These are phyloP conservation scores for Perca fluviatilis DNA, from an alignment of 2,113 vertebrate species.

Conservation along the genomic window DNA sequence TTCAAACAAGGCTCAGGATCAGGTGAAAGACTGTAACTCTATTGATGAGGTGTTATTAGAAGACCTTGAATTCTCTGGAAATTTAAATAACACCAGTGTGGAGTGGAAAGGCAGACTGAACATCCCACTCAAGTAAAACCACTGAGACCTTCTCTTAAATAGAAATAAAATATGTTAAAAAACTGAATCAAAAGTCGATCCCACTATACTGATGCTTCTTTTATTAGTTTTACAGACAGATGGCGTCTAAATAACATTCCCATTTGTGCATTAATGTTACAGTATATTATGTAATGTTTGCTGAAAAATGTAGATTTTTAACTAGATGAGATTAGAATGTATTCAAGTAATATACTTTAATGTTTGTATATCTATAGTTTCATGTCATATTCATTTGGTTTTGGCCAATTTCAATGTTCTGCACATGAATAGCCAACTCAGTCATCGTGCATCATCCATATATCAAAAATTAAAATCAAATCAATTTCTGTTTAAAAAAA, in stretches of 20 bases:
- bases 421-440: background rate
- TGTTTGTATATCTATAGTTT: background rate
- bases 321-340: background rate
- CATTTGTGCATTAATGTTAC: background rate
- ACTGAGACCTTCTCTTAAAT: background rate
- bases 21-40: slow-evolving; percentile 67
- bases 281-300: background rate
- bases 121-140: background rate
- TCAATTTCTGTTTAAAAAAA: background rate
- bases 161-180: background rate
- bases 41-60: slow-evolving; percentile 55
- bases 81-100: slow-evolving; percentile 58
- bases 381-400: background rate
- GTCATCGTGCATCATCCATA: background rate
- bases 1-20: slow-evolving; percentile 67
- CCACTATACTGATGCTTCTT: background rate
- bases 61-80: slow-evolving; percentile 70
- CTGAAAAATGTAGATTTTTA: background rate
- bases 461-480: background rate
- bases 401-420: background rate
- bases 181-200: background rate
- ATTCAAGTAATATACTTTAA: background rate
- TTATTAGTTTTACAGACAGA: background rate
- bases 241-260: background rate
- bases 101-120: slow-evolving; percentile 24